Conservation (phyloP, 2,888 invertebrate species). For the Belgica antarctica region DNA sequence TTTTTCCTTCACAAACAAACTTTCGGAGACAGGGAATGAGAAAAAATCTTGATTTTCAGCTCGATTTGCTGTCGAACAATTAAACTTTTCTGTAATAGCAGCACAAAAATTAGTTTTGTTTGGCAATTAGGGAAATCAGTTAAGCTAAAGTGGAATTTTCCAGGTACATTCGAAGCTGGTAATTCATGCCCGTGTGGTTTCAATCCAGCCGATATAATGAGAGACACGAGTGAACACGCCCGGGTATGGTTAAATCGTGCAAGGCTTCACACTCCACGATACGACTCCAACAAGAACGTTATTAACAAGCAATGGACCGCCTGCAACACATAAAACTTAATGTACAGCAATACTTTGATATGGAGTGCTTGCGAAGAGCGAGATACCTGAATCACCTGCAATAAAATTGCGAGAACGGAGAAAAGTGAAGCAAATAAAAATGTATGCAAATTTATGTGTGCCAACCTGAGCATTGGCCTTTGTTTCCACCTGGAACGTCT, state of each 20-base stretch:
- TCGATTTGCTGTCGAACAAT: neutral
- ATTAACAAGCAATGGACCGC: constrained; percentile 46
- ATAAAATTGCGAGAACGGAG: neutral
- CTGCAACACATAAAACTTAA: constrained; percentile 47
- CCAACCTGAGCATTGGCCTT: constrained; percentile 50
- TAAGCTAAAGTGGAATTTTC: neutral
- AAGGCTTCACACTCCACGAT: constrained; percentile 27
- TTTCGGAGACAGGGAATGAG: neutral
- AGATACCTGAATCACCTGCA: constrained; percentile 53
- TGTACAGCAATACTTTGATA: neutral
- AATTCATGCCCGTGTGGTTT: neutral
- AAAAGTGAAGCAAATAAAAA: constrained; percentile 33
- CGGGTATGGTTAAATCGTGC: neutral
- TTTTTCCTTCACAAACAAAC: neutral
- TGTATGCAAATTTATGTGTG: neutral
- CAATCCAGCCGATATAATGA: constrained; percentile 24
- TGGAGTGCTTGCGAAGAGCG: neutral
- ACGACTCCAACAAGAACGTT: constrained; percentile 45
- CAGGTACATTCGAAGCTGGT: neutral
- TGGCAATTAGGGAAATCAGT: neutral
- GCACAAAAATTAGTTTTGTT: neutral
- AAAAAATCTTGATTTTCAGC: neutral
- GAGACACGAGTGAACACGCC: constrained; percentile 19
- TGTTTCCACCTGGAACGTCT: constrained; percentile 48
- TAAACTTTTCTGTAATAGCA: neutral